Conservation (phyloP, 2,888 invertebrate genomes). For the Cheilosia soror region DNA sequence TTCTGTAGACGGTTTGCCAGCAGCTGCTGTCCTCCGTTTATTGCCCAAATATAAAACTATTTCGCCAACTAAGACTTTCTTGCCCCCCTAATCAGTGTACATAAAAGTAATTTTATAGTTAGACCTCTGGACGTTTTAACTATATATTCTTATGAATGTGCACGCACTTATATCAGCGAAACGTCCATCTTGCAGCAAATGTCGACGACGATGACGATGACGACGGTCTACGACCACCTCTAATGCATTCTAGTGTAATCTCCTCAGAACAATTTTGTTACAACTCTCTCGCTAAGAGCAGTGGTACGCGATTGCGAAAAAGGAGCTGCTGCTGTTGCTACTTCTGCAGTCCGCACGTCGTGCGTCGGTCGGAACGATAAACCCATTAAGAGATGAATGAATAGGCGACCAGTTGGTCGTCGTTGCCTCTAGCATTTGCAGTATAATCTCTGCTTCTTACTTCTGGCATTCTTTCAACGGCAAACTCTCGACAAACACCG, state of each 20-base stretch:
- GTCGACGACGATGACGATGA: slow-evolving; percentile 25
- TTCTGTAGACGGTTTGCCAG: slow-evolving; percentile 46
- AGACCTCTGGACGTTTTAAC: slow-evolving; percentile 47
- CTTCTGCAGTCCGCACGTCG: slow-evolving; percentile 27
- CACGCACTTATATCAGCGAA: slow-evolving; percentile 55
- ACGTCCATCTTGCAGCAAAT: slow-evolving; percentile 47
- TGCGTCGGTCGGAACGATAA: slow-evolving; percentile 59
- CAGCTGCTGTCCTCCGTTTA: slow-evolving; percentile 58
- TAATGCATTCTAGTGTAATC: slow-evolving; percentile 72
- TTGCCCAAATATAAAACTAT: slow-evolving; percentile 22
- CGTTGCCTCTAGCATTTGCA: neutral
- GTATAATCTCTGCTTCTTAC: slow-evolving; percentile 7
- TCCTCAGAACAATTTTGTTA: slow-evolving; percentile 58
- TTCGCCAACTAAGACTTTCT: slow-evolving; percentile 8
- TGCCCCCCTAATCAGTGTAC: slow-evolving; percentile 55
- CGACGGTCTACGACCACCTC: slow-evolving; percentile 68
- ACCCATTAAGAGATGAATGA: slow-evolving; percentile 75
- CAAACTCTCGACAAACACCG: slow-evolving; percentile 55
- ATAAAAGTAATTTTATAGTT: slow-evolving; percentile 69
- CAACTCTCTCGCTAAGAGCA: slow-evolving; percentile 58
- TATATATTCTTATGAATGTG: slow-evolving; percentile 38
- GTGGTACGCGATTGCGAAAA: slow-evolving; percentile 32
- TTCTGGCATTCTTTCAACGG: slow-evolving; percentile 57
- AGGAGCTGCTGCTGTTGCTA: slow-evolving; percentile 27
- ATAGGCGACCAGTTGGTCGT: slow-evolving; percentile 39